Base-by-base conservation (phyloP, 2,113 vertebrate species). In the Chionodraco myersi region DNA sequence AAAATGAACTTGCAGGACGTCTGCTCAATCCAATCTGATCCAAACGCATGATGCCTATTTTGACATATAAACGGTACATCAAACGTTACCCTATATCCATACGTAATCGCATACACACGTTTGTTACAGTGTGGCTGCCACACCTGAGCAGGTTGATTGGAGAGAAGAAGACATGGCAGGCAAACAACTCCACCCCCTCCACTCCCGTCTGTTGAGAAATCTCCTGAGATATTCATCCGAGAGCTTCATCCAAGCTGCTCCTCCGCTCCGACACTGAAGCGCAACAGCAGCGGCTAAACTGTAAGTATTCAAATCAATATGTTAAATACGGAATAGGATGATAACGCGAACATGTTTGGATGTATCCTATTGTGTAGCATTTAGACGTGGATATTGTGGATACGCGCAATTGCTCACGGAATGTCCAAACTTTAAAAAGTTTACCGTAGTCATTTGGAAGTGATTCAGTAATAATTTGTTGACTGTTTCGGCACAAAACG, bases 91-190 rank as follows among this genome's bases (percentile, higher is more conserved):
- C 2, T 26, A 10, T 34, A 1, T 11, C 14, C 7, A 56, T 41
- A 9, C 26, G 11, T 75, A 10, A 56, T 14, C 44, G 44, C 53
- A 34, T 11, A 15, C 61, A 72, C 36, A 30, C 0, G 30, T 70
- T 2, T 41, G 0, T 10, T 18, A 45, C 41, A 26, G 41, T 57
- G 4, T 1, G 9, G 26, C 4, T 18, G 16, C 80, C 85, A 66
- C 90, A 92, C 92, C 91, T 93, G 88, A 59, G 67, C 83, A 87
- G 63, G 77, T 76, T 56, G 47, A n/a, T 56, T 3, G 9, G 10
- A 2, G 48, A 10, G 41, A 51, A 41, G 72, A 58, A 36, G 73
- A 61, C 61, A 23, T 14, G 14, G 15, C 11, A 1, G 54, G 52
- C 10, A 0, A 6, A 11, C 60, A 48, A 30, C 89, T 87, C 92